Evolutionary conservation across 2,888 invertebrate species (phyloP).

Genomic region (Aporophyla nigra): DNA sequence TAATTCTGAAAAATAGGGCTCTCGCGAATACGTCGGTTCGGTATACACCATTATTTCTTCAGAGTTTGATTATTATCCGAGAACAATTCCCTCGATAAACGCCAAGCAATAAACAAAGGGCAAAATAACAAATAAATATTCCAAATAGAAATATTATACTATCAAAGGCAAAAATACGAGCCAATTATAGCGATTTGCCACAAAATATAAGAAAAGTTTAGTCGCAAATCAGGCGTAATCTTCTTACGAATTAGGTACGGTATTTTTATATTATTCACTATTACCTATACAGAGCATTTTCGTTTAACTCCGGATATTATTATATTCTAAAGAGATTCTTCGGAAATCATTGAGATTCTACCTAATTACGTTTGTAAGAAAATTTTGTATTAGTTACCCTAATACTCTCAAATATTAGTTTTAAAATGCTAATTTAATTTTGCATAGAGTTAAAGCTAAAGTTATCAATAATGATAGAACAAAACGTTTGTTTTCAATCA

Average conservation of each 20-base stretch:
- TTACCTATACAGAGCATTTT: conserved; percentile 30
- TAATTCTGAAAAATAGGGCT: too few relatives aligned
- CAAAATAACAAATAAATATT: conserved; percentile 21
- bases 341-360: neutral
- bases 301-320: neutral
- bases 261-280: conserved; percentile 28
- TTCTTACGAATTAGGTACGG: conserved; percentile 32
- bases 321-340: neutral
- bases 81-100: conserved; percentile 2
- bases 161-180: conserved; percentile 45
- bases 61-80: neutral
- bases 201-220: conserved; percentile 52
- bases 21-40: too few relatives aligned
- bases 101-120: neutral
- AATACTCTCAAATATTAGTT: neutral
- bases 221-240: conserved; percentile 55
- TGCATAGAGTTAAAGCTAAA: neutral
- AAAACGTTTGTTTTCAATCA: neutral
- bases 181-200: conserved; percentile 50
- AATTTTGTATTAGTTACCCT: too few relatives aligned
- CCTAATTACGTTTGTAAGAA: neutral
- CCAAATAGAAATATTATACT: conserved; percentile 41
- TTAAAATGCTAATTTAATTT: neutral
- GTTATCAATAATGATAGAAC: too few relatives aligned
- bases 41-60: neutral